Evolutionary conservation across 2,888 invertebrate species (phyloP), one percentile per base, ranked within the genome.

Genomic region (Pristionchus maxplancki): DNA sequence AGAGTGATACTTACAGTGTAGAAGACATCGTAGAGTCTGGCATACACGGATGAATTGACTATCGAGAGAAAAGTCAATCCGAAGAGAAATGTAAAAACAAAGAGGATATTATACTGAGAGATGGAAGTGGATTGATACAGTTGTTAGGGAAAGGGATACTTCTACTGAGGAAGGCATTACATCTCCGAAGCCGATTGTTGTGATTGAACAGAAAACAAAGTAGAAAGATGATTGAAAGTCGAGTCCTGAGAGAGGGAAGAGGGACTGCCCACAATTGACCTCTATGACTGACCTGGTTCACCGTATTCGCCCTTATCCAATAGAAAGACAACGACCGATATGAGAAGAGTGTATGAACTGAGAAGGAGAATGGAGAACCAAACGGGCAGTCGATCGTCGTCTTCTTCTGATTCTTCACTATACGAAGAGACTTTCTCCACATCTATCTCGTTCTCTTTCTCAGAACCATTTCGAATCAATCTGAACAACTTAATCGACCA

Each of bases 101-200:
- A 84, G 83, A 91, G 89, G 11, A 92, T 92, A 31, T 92, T 90
- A 86, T 93, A 93, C 92, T 93, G 89, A 78, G 90, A 89, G 37
- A 3, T 20, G 31, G 53, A 53, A 31, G 31, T 8, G 20, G 53
- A 40, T 8, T 4, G 58, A 58, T 58, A 9, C 34, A 78, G 15
- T 20, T 13, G 34, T 20, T 13, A 53, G 28, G 48, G 28, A 50
- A 31, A 50, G 13, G 40, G 40, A 74, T 67, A 92, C 92, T 84
- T 92, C 92, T 50, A 92, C 91, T 74, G 92, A 92, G 58, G 91
- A 91, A 1, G 93, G 93, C 93, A 93, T 93, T 17, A 93, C 90
- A 90, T 93, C 93, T 64, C 93, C 93, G 9, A 93, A 82, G 28
- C 93, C 93, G 64, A 93, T 92, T 24, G 93, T 93, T 24, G 92